These are phyloP conservation scores for Bacillus rossius DNA, from an alignment of 1,140 invertebrate species.

Conservation along the genomic window DNA sequence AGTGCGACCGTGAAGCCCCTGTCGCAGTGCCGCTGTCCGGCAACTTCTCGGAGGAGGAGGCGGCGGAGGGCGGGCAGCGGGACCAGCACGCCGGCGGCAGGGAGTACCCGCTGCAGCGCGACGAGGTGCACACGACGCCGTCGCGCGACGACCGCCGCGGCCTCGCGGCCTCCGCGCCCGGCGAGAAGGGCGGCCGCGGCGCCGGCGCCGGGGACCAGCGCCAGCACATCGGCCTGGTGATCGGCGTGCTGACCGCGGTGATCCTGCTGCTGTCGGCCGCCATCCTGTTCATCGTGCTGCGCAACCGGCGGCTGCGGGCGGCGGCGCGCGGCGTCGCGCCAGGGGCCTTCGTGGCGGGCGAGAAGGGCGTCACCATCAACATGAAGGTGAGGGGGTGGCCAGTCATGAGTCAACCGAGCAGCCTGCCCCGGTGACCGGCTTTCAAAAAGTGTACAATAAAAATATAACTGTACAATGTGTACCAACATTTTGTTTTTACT, in stretches of 20 bases:
- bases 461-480: too few relatives aligned
- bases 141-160: constrained; percentile 43
- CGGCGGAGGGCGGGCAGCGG: constrained; percentile 43
- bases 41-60: constrained; percentile 56
- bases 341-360: constrained; percentile 35
- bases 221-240: constrained; percentile 61
- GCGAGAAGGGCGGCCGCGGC: background rate
- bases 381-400: constrained; percentile 42
- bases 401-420: too few relatives aligned
- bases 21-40: constrained; percentile 54
- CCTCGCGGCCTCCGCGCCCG: background rate
- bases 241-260: constrained; percentile 67
- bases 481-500: too few relatives aligned
- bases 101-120: constrained; percentile 59
- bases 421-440: too few relatives aligned
- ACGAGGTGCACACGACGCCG: constrained; percentile 58
- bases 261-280: constrained; percentile 61
- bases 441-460: too few relatives aligned
- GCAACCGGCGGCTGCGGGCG: constrained; percentile 57
- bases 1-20: too few relatives aligned
- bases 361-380: constrained; percentile 43
- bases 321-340: constrained; percentile 42
- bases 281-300: constrained; percentile 64
- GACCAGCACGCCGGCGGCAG: constrained; percentile 33
- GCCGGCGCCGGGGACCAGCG: background rate